Conservation (phyloP, 1,140 invertebrate genomes). For the Campodea augens region DNA sequence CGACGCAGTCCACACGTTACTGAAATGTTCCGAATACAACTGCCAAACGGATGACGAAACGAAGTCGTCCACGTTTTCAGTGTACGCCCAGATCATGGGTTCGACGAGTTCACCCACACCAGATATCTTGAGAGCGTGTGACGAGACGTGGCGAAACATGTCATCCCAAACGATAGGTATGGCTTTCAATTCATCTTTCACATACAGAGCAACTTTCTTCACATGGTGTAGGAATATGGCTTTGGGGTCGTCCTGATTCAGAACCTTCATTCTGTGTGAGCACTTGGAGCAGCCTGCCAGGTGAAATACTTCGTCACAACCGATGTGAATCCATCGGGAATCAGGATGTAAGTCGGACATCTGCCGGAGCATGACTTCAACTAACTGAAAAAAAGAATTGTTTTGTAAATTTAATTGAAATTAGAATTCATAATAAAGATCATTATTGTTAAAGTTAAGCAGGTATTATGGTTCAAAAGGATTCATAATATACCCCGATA, state of each 20-base stretch:
- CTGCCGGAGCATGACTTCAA: conserved; percentile 34
- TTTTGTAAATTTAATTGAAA: too few species aligned
- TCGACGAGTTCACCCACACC: conserved; percentile 28
- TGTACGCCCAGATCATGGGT: conserved; percentile 32
- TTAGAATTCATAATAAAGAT: too few species aligned
- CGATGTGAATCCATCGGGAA: conserved; percentile 33
- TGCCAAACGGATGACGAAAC: conserved; percentile 25
- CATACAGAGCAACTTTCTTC: conserved; percentile 17
- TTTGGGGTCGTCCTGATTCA: conserved; percentile 16
- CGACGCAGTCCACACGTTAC: conserved; percentile 37
- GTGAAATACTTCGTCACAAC: conserved; percentile 38
- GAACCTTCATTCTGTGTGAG: conserved; percentile 3
- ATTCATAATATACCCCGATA: too few species aligned
- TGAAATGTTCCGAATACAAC: conserved; percentile 32
- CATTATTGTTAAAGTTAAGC: too few species aligned
- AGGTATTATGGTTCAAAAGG: too few species aligned
- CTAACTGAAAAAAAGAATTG: too few species aligned
- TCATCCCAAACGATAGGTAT: conserved; percentile 42
- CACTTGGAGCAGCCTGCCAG: conserved; percentile 28
- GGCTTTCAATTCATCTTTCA: conserved; percentile 23
- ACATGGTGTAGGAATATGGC: conserved; percentile 31
- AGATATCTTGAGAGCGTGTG: conserved; percentile 23
- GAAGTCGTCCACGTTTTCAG: conserved; percentile 27
- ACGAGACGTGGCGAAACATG: conserved; percentile 32
- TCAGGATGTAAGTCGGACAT: conserved; percentile 32